Base-by-base conservation (phyloP, 2,113 vertebrate species). In the Platycercus adscitus region DNA sequence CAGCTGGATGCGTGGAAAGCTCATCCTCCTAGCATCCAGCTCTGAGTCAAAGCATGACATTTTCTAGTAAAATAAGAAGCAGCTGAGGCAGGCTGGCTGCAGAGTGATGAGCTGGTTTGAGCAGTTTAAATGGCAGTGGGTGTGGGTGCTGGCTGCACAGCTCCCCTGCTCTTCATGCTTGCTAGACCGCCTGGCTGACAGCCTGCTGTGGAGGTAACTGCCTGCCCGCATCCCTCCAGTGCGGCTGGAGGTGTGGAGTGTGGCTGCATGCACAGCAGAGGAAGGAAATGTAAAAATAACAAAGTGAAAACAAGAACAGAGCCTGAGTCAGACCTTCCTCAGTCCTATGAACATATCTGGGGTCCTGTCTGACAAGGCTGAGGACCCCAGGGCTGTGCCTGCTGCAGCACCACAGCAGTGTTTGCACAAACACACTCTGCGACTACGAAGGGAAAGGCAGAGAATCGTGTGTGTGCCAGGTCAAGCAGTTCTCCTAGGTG, bases 31-130 rank as follows among this genome's bases (percentile, higher is more conserved):
- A 66, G 71, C 89, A 88, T 82, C 78, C 87, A 91, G 78, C 72
- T 95, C 85, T 78, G 94, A 94, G 72, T 86, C 89, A 93, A 94
- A 88, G 93, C 64, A 10, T 84, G 77, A 92, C 80, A 94, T 96
- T 96, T 94, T 72, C 86, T 81, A 68, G 70, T 29, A 72, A 94
- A 96, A 96, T 91, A 88, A 90, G 78, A 93, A 96, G 92, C 95
- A 95, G 93, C 88, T 93, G 92, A 94, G 56, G 92, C 80, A 68
- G 83, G 83, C 86, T 91, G 82, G 76, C 86, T 88, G 69, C 71
- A 46, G 85, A 93, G 68, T 9, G 78, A 92, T 60, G 89, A 96
- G 81, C 66, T 3, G 12, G 89, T 61, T 47, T 2, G 31, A 92
- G 89, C 58, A 80, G 76, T 73, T 70, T 61, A 28, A 65, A 63